Evolutionary conservation across 92 coral and sea anemone genomes (phyloP), one percentile per base, ranked within the genome.

Genomic region (Meandrina meandrites): DNA sequence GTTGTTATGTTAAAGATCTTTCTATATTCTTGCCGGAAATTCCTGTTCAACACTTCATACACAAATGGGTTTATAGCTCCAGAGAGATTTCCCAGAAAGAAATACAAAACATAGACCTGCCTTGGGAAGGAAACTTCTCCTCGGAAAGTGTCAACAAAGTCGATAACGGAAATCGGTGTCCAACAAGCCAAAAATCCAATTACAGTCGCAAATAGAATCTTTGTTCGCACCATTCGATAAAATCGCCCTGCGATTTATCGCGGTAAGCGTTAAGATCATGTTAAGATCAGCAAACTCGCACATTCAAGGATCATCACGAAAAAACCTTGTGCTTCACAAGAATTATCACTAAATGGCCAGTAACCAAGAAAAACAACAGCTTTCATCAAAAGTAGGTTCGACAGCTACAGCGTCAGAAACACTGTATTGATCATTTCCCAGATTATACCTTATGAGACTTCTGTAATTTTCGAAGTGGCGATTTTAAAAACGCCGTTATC

Each of bases 241-340:
- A 88, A 94, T 30, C n/a, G n/a, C n/a, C n/a, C n/a, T n/a, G n/a
- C 98, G 92, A 77, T 92, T 94, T 1, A 86, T 69, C 7, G 95
- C 98, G 5, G 93, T 93, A 36, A 94, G 76, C 0, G n/a, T n/a
- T n/a, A n/a, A n/a, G n/a, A n/a, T n/a, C n/a, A n/a, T n/a, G 98
- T 82, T 89, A 94, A 92, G 7, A 87, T 90, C 50, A 84, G 92
- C 21, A 94, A 80, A 3, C 95, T 90, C 11, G 79, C 90, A 18
- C 93, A 94, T 4, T 91, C 94, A 14, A 94, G 78, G 22, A 81
- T 58, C 34, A 94, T 86, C 35, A 92, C 93, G 3, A 89, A 90
- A 57, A 81, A 94, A 0, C 98, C 98, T 76, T 94, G 95, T 51
- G 74, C 88, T 83, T 94, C 95, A 27, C 98, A 94, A 40, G 83